phyloP scores from a whole-genome alignment of 2,888 invertebrate genomes.

The Parapristionchus giblindavisi region DNA sequence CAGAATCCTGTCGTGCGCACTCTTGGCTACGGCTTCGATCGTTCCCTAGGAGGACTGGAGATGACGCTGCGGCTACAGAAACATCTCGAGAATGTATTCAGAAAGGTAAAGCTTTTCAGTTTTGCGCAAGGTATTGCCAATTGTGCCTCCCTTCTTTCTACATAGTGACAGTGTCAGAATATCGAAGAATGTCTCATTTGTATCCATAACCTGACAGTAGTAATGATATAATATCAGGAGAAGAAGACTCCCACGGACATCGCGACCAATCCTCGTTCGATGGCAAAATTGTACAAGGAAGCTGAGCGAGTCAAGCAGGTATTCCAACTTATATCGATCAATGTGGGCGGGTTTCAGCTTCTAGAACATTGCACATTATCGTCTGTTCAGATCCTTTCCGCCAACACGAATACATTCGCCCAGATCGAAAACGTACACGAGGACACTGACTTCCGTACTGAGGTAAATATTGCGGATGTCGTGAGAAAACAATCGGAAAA shows the following conservation, averaged over 20 bases:
- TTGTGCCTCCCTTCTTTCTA: no score
- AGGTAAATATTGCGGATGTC: conserved; percentile 38
- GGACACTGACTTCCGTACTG: conserved; percentile 84
- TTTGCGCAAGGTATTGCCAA: conserved; percentile 72
- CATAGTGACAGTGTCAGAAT: no score
- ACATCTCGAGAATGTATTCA: conserved; percentile 46
- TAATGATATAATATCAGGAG: conserved; percentile 67
- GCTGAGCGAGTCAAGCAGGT: conserved; percentile 91
- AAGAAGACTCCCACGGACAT: conserved; percentile 56
- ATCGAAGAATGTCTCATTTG: no score
- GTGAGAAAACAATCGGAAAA: neutral
- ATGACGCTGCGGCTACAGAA: conserved; percentile 82
- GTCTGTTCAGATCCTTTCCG: conserved; percentile 80
- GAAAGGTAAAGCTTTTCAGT: neutral
- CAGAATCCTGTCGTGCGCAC: conserved; percentile 54
- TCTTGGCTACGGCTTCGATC: conserved; percentile 85
- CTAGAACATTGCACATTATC: neutral
- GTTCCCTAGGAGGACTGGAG: conserved; percentile 91
- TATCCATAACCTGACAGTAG: no score
- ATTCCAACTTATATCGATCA: no score
- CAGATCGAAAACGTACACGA: conserved; percentile 93
- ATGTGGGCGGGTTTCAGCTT: no score
- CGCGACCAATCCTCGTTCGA: conserved; percentile 80
- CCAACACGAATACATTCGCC: conserved; percentile 90
- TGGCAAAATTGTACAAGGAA: conserved; percentile 95